Conservation (phyloP, 2,113 vertebrate species). For the Forbesichthys papilliferus region DNA sequence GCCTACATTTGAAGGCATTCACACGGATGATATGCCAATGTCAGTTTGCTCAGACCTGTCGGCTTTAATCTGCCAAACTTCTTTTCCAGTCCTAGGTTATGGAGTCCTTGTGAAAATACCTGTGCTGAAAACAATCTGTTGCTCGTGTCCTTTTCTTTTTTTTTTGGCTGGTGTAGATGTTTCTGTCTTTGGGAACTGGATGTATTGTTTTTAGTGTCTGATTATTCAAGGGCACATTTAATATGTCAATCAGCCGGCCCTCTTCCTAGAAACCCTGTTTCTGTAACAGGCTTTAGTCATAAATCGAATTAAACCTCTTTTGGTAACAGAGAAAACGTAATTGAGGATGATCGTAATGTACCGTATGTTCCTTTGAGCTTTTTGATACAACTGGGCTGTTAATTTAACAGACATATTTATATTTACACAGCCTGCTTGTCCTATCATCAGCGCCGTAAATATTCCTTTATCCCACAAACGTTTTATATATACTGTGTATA, state of each 20-base stretch:
- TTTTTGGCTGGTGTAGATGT: constrained; percentile 1
- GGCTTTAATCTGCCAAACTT: too few relatives aligned
- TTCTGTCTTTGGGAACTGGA: constrained; percentile 33
- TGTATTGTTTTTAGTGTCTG: not conserved
- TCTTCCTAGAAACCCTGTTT: not conserved
- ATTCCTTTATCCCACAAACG: constrained; percentile 18
- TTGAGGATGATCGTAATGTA: not conserved
- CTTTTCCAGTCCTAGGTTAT: too few relatives aligned
- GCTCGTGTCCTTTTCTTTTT: not conserved
- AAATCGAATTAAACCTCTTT: too few relatives aligned
- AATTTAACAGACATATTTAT: constrained; percentile 6
- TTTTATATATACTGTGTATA: constrained; percentile 11
- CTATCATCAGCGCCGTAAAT: constrained; percentile 26
- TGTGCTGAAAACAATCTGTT: not conserved
- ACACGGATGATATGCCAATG: not conserved
- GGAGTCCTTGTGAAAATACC: too few relatives aligned
- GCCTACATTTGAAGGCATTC: not conserved
- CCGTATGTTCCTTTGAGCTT: not conserved
- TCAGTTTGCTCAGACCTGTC: too few relatives aligned
- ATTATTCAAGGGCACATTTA: constrained; percentile 26
- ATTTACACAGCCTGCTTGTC: constrained; percentile 6
- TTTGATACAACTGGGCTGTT: constrained; percentile 1
- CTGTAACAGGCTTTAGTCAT: too few relatives aligned
- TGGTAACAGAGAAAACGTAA: not conserved
- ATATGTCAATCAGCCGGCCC: constrained; percentile 16